Base-by-base conservation (phyloP, 53 echinoderm and acorn worm species). In the Apostichopus leukothele region DNA sequence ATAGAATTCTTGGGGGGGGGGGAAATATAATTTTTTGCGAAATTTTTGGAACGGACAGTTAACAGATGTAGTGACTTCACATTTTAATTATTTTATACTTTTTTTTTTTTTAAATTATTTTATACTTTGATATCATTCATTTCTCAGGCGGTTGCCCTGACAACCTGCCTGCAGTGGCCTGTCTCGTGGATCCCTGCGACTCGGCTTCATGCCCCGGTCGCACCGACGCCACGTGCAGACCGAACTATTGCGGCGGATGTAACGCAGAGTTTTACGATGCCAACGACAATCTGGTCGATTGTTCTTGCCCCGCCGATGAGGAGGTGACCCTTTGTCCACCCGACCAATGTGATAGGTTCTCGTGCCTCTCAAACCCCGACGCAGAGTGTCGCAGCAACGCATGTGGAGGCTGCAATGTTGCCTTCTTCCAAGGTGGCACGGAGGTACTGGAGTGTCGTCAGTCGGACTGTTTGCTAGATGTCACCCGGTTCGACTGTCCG, bases 161-260 rank as follows among this genome's bases (percentile, higher is more conserved):
- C 14, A 51, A 52, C 51, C 13, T 21, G 54, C 79, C 60, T 8
- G 66, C 14, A 50, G 78, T 75, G 18, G 16, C 9, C 3, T 89
- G 89, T 13, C 2, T 27, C 14, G 67, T 79, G 11, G 50, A 89
- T 53, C 89, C 78, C 6, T 89, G 89, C 50, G 60, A 60, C 13
- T 25, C 8, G 14, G 79, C 78, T 60, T 20, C 78, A 13, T 89
- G 89, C 53, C 78, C 89, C 0, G 79, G 50, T 9, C 39, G 54
- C 8, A 60, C 67, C 14, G 71, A 89, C 67, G 89, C 89, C 39
- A 89, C 66, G 3, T 79, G 91, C 55, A 18, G 51, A 79, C 10
- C 91, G 11, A 86, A 90, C 57, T 88, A 57, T 50, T 75, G 61
- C 23, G 88, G 88, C 9, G 60, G 73, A 14, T 81, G 67, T 16